Evolutionary conservation across 2,888 invertebrate genomes (phyloP), one percentile per base, ranked within the genome.

Genomic region (Mimumesa dahlbomi): DNA sequence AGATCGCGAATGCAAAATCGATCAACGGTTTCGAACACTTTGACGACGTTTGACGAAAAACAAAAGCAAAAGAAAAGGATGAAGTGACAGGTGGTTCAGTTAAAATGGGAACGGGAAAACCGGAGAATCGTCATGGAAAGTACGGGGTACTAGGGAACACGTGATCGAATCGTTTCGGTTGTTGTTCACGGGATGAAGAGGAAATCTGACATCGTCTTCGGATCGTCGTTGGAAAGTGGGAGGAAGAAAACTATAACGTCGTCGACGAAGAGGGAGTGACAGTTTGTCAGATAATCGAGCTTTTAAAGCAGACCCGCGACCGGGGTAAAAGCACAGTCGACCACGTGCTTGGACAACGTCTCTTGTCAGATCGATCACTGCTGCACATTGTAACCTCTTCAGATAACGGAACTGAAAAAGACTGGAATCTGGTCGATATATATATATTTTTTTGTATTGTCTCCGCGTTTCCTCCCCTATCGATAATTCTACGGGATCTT

Each of bases 281-380:
- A 43, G 11, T 53, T 49, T 53, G n/a, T 58, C 40, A n/a, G 6
- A 48, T 16, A 18, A 4, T 2, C 6, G 3, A 65, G 57, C 57
- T 65, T 29, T 65, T 36, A 18, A 42, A 59, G 34, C 29, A 25
- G 6, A 43, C 0, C n/a, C 11, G 14, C 22, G 11, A 31, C 13
- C 7, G 11, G 22, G 36, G 18, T 43, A 48, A 40, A 40, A 48
- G 46, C 52, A 31, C 48, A 42, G 19, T 38, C 3, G 9, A 21
- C 65, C 66, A 71, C 52, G 66, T 75, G 76, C 48, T 18, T 14
- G 19, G 50, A 13, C 34, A 25, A 22, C 29, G 7, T 6, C 62
- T 22, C 22, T 42, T 49, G 45, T 57, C 46, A 48, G 38, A 29
- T 49, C 29, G 29, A 64, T 54, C 18, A 13, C 40, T 40, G 21